Percentiles rank a stretch among this genome's conserved stretches.
phyloP scores from a whole-genome alignment of 2,888 invertebrate genomes.

The Mesorhabditis spiculigera region DNA sequence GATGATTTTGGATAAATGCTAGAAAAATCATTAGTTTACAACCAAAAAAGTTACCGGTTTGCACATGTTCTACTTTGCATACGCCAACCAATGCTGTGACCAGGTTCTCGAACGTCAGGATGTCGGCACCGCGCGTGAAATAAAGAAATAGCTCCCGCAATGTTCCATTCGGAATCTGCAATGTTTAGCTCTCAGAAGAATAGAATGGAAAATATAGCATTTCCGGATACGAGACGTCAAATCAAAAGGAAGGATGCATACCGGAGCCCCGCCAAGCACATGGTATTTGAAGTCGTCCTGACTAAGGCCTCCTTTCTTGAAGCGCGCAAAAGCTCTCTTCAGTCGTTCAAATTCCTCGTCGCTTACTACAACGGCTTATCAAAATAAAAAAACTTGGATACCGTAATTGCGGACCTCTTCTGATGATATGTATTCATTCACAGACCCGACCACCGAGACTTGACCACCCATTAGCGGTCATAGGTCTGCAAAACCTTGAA shows the following conservation, averaged over 20 bases:
- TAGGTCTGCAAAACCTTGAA: no score
- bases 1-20: constrained; percentile 36
- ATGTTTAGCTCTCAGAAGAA: background rate
- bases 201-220: no score
- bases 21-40: background rate
- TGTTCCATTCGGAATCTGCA: constrained; percentile 32
- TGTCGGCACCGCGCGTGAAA: constrained; percentile 31
- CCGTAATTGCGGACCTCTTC: no score
- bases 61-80: constrained; percentile 35
- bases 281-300: constrained; percentile 38
- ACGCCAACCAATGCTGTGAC: constrained; percentile 38
- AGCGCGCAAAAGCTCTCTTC: constrained; percentile 28
- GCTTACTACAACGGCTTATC: constrained; percentile 23
- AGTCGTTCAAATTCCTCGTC: constrained; percentile 37
- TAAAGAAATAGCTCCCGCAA: constrained; percentile 28
- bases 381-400: no score
- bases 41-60: constrained; percentile 23
- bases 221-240: background rate
- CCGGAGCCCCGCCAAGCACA: constrained; percentile 32
- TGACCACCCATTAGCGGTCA: no score
- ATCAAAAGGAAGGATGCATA: background rate
- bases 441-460: no score
- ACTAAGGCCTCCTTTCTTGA: constrained; percentile 32
- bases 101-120: constrained; percentile 35
- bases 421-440: no score